These are phyloP conservation scores for Drosophila micromelanica DNA, from an alignment of 1,140 invertebrate genomes.

Conservation along the genomic window DNA sequence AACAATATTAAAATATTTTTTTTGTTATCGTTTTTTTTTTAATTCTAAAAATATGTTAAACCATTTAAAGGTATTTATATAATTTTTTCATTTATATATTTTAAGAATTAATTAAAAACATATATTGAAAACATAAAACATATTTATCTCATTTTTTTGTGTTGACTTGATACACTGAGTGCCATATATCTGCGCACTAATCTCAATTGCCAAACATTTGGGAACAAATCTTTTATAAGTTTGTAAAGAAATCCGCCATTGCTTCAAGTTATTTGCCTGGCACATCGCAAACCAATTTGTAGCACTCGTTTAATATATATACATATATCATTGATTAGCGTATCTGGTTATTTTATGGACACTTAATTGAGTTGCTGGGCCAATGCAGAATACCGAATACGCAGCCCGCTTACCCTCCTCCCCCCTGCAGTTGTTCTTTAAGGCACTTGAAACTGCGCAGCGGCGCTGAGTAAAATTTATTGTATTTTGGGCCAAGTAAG, in stretches of 20 bases:
- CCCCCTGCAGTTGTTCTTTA: constrained; percentile 14
- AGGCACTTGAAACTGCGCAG: constrained; percentile 36
- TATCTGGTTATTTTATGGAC: constrained; percentile 80
- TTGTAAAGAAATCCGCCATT: constrained; percentile 18
- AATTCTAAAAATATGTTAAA: too few species aligned
- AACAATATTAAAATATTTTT: not conserved
- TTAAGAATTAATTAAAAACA: not conserved
- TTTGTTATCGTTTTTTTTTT: not conserved
- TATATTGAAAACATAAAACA: not conserved
- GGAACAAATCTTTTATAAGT: constrained; percentile 52
- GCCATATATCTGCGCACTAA: too few species aligned
- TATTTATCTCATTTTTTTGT: not conserved
- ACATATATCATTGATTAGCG: constrained; percentile 75
- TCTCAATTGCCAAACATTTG: constrained; percentile 21
- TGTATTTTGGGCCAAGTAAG: constrained; percentile 64
- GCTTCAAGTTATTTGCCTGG: constrained; percentile 27
- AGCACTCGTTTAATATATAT: constrained; percentile 27
- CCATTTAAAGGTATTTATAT: too few species aligned
- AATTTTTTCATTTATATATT: not conserved
- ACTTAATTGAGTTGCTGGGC: constrained; percentile 76
- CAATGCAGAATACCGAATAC: constrained; percentile 1
- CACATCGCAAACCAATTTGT: constrained; percentile 28
- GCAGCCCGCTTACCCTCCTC: constrained; percentile 5
- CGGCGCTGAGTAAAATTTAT: constrained; percentile 78
- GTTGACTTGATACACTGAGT: too few species aligned